A percentile compares a stretch with the other conserved stretches of the same genome.
Conservation (phyloP, 92 coral and sea anemone genomes). For the Virgularia gustaviana region DNA sequence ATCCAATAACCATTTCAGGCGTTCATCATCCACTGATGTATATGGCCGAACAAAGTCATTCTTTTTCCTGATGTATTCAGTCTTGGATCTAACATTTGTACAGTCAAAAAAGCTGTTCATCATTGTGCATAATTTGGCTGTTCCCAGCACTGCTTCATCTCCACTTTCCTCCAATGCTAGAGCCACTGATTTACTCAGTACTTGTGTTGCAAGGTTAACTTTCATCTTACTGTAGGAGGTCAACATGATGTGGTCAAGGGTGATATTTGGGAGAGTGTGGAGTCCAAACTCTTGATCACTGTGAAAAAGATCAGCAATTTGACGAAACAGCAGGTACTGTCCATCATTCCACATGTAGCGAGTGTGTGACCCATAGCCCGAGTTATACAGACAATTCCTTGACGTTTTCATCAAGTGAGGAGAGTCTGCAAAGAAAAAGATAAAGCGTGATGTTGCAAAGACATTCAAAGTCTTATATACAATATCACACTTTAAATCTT, state of each 20-base stretch:
- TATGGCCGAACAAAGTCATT: conserved; percentile 60
- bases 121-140: conserved; percentile 62
- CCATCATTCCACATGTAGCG: conserved; percentile 66
- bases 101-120: conserved; percentile 60
- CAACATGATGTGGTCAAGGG: conserved; percentile 62
- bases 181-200: conserved; percentile 60
- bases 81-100: conserved; percentile 55
- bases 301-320: conserved; percentile 44
- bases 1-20: too few relatives aligned
- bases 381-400: too few relatives aligned
- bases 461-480: too few relatives aligned
- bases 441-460: too few relatives aligned
- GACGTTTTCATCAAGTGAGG: too few relatives aligned
- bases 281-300: conserved; percentile 55
- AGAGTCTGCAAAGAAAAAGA: too few relatives aligned
- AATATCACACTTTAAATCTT: too few relatives aligned
- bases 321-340: conserved; percentile 62
- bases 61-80: conserved; percentile 58
- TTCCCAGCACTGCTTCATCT: conserved; percentile 51
- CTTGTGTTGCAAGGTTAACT: conserved; percentile 65
- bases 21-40: conserved; percentile 46
- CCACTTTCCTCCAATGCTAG: conserved; percentile 54
- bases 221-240: too few relatives aligned
- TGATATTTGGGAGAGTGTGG: conserved; percentile 55
- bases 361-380: conserved; percentile 55